phyloP scores from a whole-genome alignment of 2,113 vertebrate genomes.

The Dissostichus mawsoni region DNA sequence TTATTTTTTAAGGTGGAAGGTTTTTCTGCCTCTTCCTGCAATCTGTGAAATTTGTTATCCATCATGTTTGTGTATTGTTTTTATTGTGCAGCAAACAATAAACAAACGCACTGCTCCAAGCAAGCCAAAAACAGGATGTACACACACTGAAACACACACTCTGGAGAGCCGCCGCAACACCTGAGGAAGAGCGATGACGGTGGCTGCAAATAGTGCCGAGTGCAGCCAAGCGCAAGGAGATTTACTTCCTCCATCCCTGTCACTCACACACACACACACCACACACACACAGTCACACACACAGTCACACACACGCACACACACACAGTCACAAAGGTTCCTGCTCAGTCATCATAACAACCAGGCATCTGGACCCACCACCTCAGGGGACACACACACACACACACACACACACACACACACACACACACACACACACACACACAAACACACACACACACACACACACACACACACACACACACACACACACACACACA shows the following conservation, averaged over 20 bases:
- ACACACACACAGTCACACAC: slow-evolving; percentile 11
- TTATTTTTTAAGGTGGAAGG: too few relatives aligned
- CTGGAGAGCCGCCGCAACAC: slow-evolving; percentile 20
- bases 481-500: too few relatives aligned
- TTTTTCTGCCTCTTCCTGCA: not conserved
- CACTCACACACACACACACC: slow-evolving; percentile 15
- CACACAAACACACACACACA: not conserved
- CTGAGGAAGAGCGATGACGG: slow-evolving; percentile 46
- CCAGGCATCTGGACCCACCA: slow-evolving; percentile 42
- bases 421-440: slow-evolving; percentile 19
- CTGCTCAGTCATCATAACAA: slow-evolving; percentile 68
- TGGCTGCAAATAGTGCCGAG: slow-evolving; percentile 8
- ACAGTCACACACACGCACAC: slow-evolving; percentile 17
- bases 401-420: slow-evolving; percentile 34
- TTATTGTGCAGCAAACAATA: too few relatives aligned
- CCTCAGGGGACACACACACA: slow-evolving; percentile 30
- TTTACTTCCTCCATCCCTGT: slow-evolving; percentile 47
- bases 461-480: too few relatives aligned
- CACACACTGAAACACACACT: not conserved
- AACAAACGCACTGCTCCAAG: not conserved
- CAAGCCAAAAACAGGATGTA: not conserved
- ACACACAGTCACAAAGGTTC: slow-evolving; percentile 26
- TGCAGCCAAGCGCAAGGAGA: slow-evolving; percentile 36
- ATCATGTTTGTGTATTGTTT: too few relatives aligned
- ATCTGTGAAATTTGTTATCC: too few relatives aligned